Evolutionary conservation across 2,113 vertebrate species (phyloP).

Genomic region (Ctenodactylus gundi): DNA sequence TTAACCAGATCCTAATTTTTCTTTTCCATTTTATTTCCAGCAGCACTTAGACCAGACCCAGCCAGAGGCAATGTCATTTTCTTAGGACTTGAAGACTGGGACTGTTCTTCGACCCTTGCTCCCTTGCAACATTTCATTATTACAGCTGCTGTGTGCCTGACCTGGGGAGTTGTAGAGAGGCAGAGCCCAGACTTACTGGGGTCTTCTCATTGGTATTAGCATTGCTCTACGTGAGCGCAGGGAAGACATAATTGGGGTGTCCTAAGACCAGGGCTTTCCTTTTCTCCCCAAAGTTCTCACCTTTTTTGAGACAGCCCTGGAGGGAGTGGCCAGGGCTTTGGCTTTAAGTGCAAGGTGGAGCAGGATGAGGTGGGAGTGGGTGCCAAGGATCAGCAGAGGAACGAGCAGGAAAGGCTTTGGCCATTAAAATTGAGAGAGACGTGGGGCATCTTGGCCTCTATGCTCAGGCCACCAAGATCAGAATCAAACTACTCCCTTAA

Average conservation of each 20-base stretch:
- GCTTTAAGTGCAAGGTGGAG: background rate
- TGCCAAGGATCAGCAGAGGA: background rate
- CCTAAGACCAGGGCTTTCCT: background rate
- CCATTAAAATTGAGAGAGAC: background rate
- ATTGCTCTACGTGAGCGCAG: background rate
- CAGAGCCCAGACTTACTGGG: background rate
- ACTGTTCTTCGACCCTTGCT: background rate
- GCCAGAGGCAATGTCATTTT: background rate
- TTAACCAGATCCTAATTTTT: background rate
- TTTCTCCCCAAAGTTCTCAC: background rate
- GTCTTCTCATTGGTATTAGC: slow-evolving; percentile 17
- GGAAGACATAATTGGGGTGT: background rate
- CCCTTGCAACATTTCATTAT: background rate
- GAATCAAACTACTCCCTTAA: background rate
- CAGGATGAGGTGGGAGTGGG: background rate
- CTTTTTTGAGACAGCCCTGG: background rate
- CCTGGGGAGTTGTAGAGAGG: background rate
- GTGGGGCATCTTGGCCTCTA: background rate
- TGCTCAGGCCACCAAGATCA: background rate
- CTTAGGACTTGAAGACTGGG: background rate
- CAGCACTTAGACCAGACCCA: background rate
- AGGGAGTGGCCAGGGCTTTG: background rate
- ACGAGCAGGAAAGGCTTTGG: background rate
- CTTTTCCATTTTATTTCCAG: slow-evolving; percentile 32
- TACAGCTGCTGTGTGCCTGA: background rate